Evolutionary conservation across 2,888 invertebrate species (phyloP).

Genomic region (Melanophora roralis): DNA sequence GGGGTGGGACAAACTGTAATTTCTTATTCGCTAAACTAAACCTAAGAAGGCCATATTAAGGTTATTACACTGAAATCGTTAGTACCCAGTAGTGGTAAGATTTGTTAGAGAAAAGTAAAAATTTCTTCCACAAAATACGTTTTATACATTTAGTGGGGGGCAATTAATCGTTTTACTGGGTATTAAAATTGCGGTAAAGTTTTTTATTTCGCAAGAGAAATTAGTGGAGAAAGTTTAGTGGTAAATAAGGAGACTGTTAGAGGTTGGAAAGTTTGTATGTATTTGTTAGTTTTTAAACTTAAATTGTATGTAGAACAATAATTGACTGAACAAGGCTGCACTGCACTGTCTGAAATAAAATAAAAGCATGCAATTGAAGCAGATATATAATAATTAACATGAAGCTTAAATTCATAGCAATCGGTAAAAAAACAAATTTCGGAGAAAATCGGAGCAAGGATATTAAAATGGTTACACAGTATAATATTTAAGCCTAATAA

Average conservation of each 20-base stretch:
- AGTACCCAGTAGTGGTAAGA: neutral
- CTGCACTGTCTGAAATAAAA: no score
- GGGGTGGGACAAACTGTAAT: conserved; percentile 47
- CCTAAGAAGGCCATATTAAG: conserved; percentile 37
- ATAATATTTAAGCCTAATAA: no score
- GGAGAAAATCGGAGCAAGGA: no score
- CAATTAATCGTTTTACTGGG: conserved; percentile 59
- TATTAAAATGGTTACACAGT: no score
- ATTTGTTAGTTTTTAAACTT: no score
- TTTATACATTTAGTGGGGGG: conserved; percentile 49
- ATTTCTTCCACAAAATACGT: conserved; percentile 4
- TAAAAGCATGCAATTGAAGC: no score
- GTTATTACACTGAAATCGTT: conserved; percentile 17
- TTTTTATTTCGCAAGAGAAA: conserved; percentile 1
- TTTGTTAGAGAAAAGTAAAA: neutral
- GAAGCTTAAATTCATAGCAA: no score
- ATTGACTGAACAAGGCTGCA: no score
- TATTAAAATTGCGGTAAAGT: conserved; percentile 26
- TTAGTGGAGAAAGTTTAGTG: conserved; percentile 28
- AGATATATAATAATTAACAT: no score
- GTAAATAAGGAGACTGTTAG: conserved; percentile 6
- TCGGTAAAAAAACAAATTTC: no score
- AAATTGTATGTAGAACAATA: no score
- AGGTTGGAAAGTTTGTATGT: neutral
- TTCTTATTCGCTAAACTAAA: conserved; percentile 2